phyloP scores from a whole-genome alignment of 2,113 vertebrate species.

The Malurus cyaneus region DNA sequence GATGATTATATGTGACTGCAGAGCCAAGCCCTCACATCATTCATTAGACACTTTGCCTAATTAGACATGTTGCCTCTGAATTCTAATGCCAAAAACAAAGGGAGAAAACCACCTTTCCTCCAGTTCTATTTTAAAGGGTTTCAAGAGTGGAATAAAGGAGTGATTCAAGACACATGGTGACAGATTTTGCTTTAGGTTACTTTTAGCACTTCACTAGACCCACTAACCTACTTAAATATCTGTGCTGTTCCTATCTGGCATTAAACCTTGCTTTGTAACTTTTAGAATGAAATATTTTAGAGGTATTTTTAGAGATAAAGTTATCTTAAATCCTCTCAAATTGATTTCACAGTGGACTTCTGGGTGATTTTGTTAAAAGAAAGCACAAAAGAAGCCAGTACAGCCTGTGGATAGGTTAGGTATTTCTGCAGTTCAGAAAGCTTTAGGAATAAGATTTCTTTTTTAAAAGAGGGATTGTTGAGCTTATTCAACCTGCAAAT shows the following conservation, averaged over 20 bases:
- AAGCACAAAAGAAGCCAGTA: neutral
- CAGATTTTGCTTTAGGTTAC: slow-evolving; percentile 46
- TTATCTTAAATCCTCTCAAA: neutral
- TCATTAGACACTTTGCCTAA: neutral
- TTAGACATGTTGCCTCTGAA: neutral
- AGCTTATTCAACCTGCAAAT: neutral
- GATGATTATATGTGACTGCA: neutral
- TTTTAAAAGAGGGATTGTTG: neutral
- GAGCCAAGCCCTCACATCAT: neutral
- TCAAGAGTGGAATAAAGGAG: slow-evolving; percentile 5
- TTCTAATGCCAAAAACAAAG: neutral
- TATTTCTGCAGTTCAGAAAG: neutral
- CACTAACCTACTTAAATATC: slow-evolving; percentile 52
- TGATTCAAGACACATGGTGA: slow-evolving; percentile 28
- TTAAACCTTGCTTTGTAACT: neutral
- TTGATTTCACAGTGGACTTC: neutral
- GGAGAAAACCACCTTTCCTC: neutral
- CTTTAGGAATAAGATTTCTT: neutral
- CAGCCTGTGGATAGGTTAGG: neutral
- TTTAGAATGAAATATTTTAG: neutral
- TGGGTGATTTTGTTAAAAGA: neutral
- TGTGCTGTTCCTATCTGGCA: neutral
- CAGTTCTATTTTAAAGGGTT: slow-evolving; percentile 5
- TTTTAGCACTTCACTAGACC: slow-evolving; percentile 39
- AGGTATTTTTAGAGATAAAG: neutral